Percentiles rank a stretch among this genome's conserved stretches.
Conservation (phyloP, 2,888 invertebrate species). For the Protophormia terraenovae region DNA sequence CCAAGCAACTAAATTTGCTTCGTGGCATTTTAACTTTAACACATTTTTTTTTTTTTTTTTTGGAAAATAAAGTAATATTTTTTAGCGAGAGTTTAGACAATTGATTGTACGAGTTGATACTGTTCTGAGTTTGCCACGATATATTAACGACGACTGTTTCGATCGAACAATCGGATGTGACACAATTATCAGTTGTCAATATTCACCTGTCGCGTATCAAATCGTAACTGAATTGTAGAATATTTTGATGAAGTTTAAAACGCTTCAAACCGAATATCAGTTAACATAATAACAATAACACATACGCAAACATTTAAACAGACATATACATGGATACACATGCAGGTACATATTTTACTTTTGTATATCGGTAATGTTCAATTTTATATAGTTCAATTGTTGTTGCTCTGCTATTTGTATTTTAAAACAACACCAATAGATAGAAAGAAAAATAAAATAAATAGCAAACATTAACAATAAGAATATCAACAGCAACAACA, state of each 20-base stretch:
- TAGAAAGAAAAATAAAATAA: slow-evolving; percentile 29
- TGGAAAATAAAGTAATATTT: not conserved
- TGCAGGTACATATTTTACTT: not conserved
- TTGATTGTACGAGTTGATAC: slow-evolving; percentile 1
- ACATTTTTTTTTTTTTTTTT: not conserved
- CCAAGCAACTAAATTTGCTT: slow-evolving; percentile 33
- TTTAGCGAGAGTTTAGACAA: not conserved
- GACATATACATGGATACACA: not conserved
- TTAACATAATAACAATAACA: slow-evolving; percentile 54
- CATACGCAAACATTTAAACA: not conserved
- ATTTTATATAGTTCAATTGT: slow-evolving; percentile 49
- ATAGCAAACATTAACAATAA: slow-evolving; percentile 44
- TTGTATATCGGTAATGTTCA: slow-evolving; percentile 53
- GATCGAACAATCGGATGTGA: slow-evolving; percentile 49
- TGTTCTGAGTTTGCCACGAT: slow-evolving; percentile 43
- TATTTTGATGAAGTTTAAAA: slow-evolving; percentile 79
- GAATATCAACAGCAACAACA: slow-evolving; percentile 49
- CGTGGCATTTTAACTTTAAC: slow-evolving; percentile 61
- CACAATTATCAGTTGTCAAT: slow-evolving; percentile 70
- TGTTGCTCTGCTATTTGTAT: slow-evolving; percentile 32
- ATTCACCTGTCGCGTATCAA: slow-evolving; percentile 80
- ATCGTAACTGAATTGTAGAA: slow-evolving; percentile 78
- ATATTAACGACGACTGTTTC: slow-evolving; percentile 30
- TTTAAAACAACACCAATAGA: slow-evolving; percentile 39
- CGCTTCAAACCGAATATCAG: slow-evolving; percentile 72